These are phyloP conservation scores for Eupelmus urozonus DNA, from an alignment of 2,888 invertebrate genomes.

Conservation along the genomic window DNA sequence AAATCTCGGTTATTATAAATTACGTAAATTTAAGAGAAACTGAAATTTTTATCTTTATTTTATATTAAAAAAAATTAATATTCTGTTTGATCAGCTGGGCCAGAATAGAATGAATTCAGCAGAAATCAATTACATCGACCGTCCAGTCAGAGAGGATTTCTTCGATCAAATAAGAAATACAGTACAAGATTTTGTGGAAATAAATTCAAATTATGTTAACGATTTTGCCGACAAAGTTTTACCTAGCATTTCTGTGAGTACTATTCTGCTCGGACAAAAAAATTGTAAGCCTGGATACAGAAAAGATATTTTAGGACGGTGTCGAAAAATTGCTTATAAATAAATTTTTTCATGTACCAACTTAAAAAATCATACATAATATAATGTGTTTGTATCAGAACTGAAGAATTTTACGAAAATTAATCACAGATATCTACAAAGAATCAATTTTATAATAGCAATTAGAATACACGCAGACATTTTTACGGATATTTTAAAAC, in stretches of 20 bases:
- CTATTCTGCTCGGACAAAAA: not conserved
- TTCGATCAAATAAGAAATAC: not conserved
- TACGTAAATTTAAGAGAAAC: too few relatives aligned
- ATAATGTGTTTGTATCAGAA: too few relatives aligned
- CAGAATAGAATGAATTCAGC: not conserved
- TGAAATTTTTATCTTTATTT: not conserved
- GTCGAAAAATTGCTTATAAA: not conserved
- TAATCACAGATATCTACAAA: too few relatives aligned
- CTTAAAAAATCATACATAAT: too few relatives aligned
- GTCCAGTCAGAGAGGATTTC: not conserved
- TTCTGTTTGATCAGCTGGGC: not conserved
- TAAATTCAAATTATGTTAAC: not conserved
- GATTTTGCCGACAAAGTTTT: not conserved
- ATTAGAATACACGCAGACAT: too few relatives aligned
- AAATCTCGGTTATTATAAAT: too few relatives aligned
- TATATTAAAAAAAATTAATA: not conserved
- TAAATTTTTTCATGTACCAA: too few relatives aligned
- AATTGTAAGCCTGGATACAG: not conserved
- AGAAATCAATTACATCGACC: not conserved
- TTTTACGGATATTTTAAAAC: too few relatives aligned
- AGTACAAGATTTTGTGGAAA: not conserved
- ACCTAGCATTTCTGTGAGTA: not conserved
- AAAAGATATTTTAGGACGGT: not conserved
- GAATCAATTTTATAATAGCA: too few relatives aligned
- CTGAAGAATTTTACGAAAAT: too few relatives aligned